Evolutionary conservation across 1,140 invertebrate genomes (phyloP).

Genomic region (Sinella curviseta): DNA sequence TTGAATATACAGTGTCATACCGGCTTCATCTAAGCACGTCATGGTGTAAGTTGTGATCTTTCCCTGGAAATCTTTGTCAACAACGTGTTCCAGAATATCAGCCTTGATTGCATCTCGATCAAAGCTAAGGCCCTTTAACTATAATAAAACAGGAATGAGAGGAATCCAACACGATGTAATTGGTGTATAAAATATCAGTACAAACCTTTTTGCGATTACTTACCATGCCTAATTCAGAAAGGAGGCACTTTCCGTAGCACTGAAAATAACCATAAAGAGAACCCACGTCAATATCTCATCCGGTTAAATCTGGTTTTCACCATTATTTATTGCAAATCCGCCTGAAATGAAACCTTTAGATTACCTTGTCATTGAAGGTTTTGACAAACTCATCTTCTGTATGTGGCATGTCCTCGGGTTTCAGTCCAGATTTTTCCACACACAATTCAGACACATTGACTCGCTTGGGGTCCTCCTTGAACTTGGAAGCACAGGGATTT

Average conservation of each 20-base stretch:
- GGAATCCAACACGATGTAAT: background rate
- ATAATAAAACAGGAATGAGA: background rate
- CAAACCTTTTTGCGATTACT: background rate
- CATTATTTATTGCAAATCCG: background rate
- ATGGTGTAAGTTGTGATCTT: slow-evolving; percentile 14
- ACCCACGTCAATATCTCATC: background rate
- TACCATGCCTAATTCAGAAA: slow-evolving; percentile 14
- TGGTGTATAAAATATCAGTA: background rate
- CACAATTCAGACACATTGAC: slow-evolving; percentile 10
- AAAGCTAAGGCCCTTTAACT: background rate
- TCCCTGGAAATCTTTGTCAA: slow-evolving; percentile 4
- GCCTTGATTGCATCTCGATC: slow-evolving; percentile 18
- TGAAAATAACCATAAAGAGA: background rate
- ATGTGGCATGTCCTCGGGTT: background rate
- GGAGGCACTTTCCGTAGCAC: slow-evolving; percentile 23
- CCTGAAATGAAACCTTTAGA: background rate
- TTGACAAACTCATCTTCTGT: slow-evolving; percentile 7
- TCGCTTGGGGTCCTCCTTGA: background rate
- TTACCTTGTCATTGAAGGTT: slow-evolving; percentile 21
- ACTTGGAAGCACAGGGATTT: background rate
- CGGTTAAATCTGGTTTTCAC: too few species aligned
- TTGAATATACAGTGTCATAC: too few species aligned
- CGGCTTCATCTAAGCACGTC: slow-evolving; percentile 22
- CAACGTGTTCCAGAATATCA: slow-evolving; percentile 13
- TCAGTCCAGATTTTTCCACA: background rate